phyloP scores from a whole-genome alignment of 2,113 vertebrate species.

The Australoheros scitulus region DNA sequence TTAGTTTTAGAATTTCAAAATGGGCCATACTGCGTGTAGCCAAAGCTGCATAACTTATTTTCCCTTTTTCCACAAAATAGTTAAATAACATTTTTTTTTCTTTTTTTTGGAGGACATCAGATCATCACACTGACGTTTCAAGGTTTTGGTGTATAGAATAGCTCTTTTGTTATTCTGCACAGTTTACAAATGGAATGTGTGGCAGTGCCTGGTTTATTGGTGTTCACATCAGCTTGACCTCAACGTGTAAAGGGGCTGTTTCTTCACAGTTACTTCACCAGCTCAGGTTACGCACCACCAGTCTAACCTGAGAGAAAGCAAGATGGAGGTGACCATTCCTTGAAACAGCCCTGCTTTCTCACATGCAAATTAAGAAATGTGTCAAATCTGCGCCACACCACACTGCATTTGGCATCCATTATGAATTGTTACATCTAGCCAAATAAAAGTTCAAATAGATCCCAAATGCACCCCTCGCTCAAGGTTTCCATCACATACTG shows the following conservation, averaged over 20 bases:
- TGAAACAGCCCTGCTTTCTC: not conserved
- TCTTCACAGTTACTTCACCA: constrained; percentile 61
- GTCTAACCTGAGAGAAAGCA: constrained; percentile 27
- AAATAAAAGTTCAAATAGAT: constrained; percentile 49
- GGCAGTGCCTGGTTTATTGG: constrained; percentile 61
- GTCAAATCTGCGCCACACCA: constrained; percentile 36
- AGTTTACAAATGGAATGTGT: constrained; percentile 50
- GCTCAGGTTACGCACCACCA: constrained; percentile 62
- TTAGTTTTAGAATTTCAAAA: not conserved
- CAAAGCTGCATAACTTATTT: not conserved
- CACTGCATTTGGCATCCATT: constrained; percentile 56
- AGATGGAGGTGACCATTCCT: constrained; percentile 3
- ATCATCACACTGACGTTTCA: not conserved
- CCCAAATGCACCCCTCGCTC: constrained; percentile 17
- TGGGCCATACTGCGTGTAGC: not conserved
- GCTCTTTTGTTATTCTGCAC: constrained; percentile 1
- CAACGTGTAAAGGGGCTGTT: constrained; percentile 63
- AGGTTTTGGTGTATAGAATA: not conserved
- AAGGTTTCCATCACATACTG: not conserved
- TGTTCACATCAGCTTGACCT: constrained; percentile 71
- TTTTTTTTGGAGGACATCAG: not conserved
- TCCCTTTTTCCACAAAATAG: not conserved
- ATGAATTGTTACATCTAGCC: constrained; percentile 17
- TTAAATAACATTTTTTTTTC: not conserved
- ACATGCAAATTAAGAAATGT: constrained; percentile 19